These are phyloP conservation scores for Gibbula magus DNA, from an alignment of 2,888 invertebrate genomes.

Conservation along the genomic window DNA sequence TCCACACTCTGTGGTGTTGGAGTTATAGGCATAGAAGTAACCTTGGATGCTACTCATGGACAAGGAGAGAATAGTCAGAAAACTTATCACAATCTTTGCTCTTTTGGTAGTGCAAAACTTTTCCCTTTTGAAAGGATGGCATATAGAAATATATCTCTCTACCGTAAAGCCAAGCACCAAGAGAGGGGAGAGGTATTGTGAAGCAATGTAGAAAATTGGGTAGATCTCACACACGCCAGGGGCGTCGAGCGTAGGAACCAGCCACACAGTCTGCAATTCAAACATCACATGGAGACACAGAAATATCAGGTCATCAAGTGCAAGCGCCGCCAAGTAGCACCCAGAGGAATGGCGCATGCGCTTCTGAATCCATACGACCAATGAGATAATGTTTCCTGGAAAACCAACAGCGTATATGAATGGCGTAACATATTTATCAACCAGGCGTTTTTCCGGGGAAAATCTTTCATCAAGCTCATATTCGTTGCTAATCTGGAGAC, in stretches of 20 bases:
- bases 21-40: slow-evolving; percentile 68
- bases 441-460: slow-evolving; percentile 27
- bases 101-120: slow-evolving; percentile 67
- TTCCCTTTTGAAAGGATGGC: slow-evolving; percentile 73
- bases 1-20: slow-evolving; percentile 50
- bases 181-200: slow-evolving; percentile 72
- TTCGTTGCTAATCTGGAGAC: too few relatives aligned
- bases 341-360: slow-evolving; percentile 74
- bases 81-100: slow-evolving; percentile 65
- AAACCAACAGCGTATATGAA: slow-evolving; percentile 72
- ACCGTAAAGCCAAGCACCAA: slow-evolving; percentile 74
- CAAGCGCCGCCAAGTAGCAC: slow-evolving; percentile 73
- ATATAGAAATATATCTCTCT: slow-evolving; percentile 73
- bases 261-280: slow-evolving; percentile 69
- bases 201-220: slow-evolving; percentile 67
- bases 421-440: slow-evolving; percentile 68
- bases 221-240: slow-evolving; percentile 71
- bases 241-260: slow-evolving; percentile 49
- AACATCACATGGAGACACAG: slow-evolving; percentile 68
- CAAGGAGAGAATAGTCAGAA: slow-evolving; percentile 59
- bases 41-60: slow-evolving; percentile 67
- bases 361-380: slow-evolving; percentile 72
- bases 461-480: slow-evolving; percentile 1
- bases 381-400: slow-evolving; percentile 72
- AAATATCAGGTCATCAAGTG: slow-evolving; percentile 71